These are phyloP conservation scores for Cepaea hortensis DNA, from an alignment of 2,888 invertebrate genomes.

Conservation along the genomic window DNA sequence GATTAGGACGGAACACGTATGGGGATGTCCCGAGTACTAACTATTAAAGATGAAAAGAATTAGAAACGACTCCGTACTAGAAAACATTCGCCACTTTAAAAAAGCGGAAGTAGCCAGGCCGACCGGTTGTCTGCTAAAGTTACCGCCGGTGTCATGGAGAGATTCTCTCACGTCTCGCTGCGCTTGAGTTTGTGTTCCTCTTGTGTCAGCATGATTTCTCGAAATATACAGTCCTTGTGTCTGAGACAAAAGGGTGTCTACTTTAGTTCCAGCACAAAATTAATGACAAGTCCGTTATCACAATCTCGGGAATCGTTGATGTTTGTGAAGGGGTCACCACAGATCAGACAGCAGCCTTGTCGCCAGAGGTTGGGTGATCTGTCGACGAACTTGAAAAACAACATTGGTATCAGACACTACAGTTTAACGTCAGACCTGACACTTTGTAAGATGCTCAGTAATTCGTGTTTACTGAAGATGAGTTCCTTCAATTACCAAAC, in stretches of 20 bases:
- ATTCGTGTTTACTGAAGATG: background rate
- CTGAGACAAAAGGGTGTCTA: background rate
- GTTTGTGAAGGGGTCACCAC: too few species aligned
- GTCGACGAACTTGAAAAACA: too few species aligned
- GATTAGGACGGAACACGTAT: too few species aligned
- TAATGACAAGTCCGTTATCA: background rate
- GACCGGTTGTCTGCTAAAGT: background rate
- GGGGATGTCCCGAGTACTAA: too few species aligned
- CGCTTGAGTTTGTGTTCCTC: conserved; percentile 9
- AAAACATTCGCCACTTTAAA: background rate
- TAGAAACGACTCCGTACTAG: background rate
- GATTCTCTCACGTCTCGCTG: background rate
- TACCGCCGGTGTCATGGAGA: background rate
- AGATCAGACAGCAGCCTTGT: too few species aligned
- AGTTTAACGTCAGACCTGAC: background rate
- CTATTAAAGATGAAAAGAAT: too few species aligned
- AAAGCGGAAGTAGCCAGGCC: background rate
- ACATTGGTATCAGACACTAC: background rate
- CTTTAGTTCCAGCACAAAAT: background rate
- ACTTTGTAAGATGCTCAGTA: background rate
- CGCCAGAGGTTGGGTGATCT: too few species aligned
- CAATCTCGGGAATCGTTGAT: too few species aligned
- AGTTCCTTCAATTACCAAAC: too few species aligned
- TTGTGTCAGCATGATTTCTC: conserved; percentile 1
- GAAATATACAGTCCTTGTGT: background rate